Percentiles rank a stretch among this genome's conserved stretches.
These are phyloP conservation scores for Drosophila teissieri DNA, from an alignment of 1,140 invertebrate species.

Conservation along the genomic window DNA sequence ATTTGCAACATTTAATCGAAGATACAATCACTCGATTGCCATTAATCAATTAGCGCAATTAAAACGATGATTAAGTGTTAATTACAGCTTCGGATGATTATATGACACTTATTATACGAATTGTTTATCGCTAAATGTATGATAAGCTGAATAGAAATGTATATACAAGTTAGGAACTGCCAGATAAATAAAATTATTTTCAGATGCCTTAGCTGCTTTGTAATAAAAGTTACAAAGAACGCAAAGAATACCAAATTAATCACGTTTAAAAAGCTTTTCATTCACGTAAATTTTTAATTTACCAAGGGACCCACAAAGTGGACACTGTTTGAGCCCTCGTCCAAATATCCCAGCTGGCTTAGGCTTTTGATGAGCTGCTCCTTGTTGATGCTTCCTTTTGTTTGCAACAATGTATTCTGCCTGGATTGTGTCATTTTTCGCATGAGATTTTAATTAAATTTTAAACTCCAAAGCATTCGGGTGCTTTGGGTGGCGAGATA, in stretches of 20 bases:
- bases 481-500: no score
- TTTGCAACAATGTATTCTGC: slow-evolving; percentile 8
- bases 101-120: neutral
- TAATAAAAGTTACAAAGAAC: neutral
- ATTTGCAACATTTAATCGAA: neutral
- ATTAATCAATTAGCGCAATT: slow-evolving; percentile 7
- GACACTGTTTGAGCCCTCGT: slow-evolving; percentile 14
- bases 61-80: neutral
- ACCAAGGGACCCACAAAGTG: slow-evolving; percentile 27
- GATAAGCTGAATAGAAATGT: no score
- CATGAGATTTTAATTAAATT: slow-evolving; percentile 53
- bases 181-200: neutral
- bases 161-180: neutral
- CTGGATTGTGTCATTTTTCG: slow-evolving; percentile 32
- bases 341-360: slow-evolving; percentile 36
- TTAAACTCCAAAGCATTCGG: slow-evolving; percentile 22
- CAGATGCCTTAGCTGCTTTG: neutral
- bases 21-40: neutral
- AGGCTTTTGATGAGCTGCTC: slow-evolving; percentile 12
- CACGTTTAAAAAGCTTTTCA: slow-evolving; percentile 30
- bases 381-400: slow-evolving; percentile 22
- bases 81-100: neutral
- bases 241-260: slow-evolving; percentile 26
- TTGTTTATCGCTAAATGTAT: neutral
- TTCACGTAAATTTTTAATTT: slow-evolving; percentile 28